Evolutionary conservation across 2,113 vertebrate species (phyloP).

Genomic region (Psilopogon haemacephalus): DNA sequence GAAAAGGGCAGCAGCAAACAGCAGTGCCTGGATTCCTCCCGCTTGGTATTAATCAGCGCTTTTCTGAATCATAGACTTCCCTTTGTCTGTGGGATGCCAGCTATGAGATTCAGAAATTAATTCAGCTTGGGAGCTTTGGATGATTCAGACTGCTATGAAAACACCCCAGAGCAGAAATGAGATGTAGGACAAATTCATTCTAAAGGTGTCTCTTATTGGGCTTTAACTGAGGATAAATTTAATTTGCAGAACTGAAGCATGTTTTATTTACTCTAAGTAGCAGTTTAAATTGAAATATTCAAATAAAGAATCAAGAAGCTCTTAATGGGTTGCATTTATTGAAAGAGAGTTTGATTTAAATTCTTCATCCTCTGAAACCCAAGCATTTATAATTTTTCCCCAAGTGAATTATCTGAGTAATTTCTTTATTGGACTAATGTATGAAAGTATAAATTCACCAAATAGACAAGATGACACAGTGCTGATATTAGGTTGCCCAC

Average conservation of each 20-base stretch:
- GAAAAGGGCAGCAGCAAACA: accelerated
- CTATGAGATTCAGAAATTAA: constrained; percentile 35
- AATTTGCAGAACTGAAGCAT: constrained; percentile 8
- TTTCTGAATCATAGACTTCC: neutral
- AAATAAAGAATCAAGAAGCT: neutral
- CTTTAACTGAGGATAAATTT: constrained; percentile 14
- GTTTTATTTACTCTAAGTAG: constrained; percentile 33
- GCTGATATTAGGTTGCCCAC: neutral
- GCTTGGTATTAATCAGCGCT: accelerated
- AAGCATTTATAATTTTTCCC: neutral
- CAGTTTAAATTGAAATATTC: constrained; percentile 27
- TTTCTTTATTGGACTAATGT: neutral
- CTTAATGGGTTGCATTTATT: constrained; percentile 25
- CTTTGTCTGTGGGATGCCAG: constrained; percentile 22
- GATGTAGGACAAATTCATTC: constrained; percentile 10
- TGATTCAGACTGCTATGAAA: constrained; percentile 52
- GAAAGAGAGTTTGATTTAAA: constrained; percentile 21
- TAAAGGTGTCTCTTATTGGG: neutral
- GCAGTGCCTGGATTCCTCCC: neutral
- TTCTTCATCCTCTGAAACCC: neutral
- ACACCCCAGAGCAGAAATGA: constrained; percentile 30
- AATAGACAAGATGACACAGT: neutral
- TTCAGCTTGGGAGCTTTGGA: constrained; percentile 9
- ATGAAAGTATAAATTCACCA: constrained; percentile 1
- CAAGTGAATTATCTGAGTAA: neutral